Evolutionary conservation across 2,113 vertebrate species (phyloP).

Genomic region (Lathamus discolor): DNA sequence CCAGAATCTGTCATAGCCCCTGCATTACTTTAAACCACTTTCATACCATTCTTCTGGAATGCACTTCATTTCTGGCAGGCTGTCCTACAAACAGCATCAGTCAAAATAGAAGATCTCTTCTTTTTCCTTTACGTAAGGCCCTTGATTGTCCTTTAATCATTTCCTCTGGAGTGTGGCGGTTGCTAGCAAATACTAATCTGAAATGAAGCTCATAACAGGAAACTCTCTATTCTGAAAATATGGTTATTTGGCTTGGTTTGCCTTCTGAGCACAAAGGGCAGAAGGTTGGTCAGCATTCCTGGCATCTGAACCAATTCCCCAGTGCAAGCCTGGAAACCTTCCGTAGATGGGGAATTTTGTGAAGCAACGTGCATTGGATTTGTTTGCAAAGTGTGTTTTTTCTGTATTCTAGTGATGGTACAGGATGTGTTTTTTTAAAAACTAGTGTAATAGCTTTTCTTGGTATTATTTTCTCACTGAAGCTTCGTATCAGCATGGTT

Average conservation of each 20-base stretch:
- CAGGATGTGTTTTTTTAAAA: not conserved
- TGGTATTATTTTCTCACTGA: not conserved
- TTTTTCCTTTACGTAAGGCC: not conserved
- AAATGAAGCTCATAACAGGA: constrained; percentile 56
- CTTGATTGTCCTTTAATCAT: constrained; percentile 9
- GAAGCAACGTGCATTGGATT: constrained; percentile 24
- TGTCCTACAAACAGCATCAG: not conserved
- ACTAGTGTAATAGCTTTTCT: not conserved
- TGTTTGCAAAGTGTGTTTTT: not conserved
- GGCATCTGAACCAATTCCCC: constrained; percentile 38
- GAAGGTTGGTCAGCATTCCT: not conserved
- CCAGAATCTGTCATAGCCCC: not conserved
- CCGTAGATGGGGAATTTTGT: not conserved
- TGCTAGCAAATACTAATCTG: constrained; percentile 44
- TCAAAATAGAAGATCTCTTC: not conserved
- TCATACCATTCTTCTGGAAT: not conserved
- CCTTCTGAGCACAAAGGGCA: constrained; percentile 36
- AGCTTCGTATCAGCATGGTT: constrained; percentile 44
- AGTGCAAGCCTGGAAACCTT: not conserved
- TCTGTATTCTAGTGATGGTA: constrained; percentile 16
- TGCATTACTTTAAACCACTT: not conserved
- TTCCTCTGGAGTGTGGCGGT: constrained; percentile 52
- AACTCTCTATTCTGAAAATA: constrained; percentile 8
- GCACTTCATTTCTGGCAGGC: not conserved
- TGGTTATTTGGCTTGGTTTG: not conserved